A percentile compares a stretch with the other conserved stretches of the same genome.
Conservation (phyloP, 2,113 vertebrate species). For the Phylloscopus trochiloides region DNA sequence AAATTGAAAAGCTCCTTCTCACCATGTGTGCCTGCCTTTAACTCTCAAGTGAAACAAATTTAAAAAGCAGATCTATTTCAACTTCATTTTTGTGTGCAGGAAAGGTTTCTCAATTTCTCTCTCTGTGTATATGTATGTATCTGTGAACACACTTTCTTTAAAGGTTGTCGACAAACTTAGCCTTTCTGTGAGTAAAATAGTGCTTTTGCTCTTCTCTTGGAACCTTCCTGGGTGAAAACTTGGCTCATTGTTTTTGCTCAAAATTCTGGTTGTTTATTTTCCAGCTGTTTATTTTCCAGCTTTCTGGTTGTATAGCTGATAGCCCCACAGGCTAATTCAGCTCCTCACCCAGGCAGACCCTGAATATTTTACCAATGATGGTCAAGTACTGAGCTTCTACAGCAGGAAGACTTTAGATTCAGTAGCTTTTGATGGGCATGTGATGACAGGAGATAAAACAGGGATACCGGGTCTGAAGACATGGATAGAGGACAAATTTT, state of each 20-base stretch:
- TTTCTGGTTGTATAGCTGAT: not conserved
- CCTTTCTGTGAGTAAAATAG: not conserved
- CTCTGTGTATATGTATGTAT: not conserved
- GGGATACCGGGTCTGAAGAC: not conserved
- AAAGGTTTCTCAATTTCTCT: not conserved
- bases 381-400: not conserved
- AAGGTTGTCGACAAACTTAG: not conserved
- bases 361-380: not conserved
- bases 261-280: not conserved
- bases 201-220: not conserved
- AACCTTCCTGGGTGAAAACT: not conserved
- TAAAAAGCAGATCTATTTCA: not conserved
- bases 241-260: not conserved
- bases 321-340: not conserved
- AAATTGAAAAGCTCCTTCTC: not conserved
- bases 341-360: not conserved
- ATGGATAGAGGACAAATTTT: not conserved
- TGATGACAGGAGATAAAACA: not conserved
- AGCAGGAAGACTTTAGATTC: not conserved
- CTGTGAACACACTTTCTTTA: not conserved
- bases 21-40: not conserved
- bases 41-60: not conserved
- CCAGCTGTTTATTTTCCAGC: not conserved
- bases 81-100: not conserved
- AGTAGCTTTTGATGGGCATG: not conserved